phyloP scores from a whole-genome alignment of 2,797 vertebrate species.

The Anas georgica region DNA sequence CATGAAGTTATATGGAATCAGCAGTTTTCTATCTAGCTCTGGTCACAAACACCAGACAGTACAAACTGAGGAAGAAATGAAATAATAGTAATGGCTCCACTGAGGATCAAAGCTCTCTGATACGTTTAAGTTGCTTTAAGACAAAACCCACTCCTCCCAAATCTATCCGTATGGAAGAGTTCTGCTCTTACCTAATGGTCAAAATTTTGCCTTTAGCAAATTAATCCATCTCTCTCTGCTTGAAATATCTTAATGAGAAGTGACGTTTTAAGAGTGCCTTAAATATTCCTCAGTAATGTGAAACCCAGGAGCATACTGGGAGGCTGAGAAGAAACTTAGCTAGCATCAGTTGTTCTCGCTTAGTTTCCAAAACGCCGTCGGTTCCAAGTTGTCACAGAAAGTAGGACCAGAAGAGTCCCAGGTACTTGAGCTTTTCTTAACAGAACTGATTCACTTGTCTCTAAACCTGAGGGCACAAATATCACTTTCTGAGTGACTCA shows the following conservation, averaged over 20 bases:
- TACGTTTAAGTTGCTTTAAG: neutral
- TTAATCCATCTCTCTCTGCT: neutral
- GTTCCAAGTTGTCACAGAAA: neutral
- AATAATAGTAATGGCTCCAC: neutral
- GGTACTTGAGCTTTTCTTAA: rapidly evolving
- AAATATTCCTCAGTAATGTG: neutral
- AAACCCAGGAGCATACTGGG: neutral
- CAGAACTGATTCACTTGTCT: neutral
- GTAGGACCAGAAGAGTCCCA: neutral
- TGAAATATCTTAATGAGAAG: neutral
- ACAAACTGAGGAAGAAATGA: neutral
- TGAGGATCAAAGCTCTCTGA: neutral
- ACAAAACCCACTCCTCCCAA: neutral
- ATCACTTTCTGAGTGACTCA: neutral
- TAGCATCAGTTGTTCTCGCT: neutral
- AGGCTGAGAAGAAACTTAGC: neutral
- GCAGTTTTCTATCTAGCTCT: neutral
- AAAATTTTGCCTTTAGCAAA: neutral
- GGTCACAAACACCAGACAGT: neutral
- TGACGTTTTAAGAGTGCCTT: neutral
- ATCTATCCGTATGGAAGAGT: neutral
- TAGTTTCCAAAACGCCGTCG: neutral
- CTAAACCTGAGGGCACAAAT: neutral
- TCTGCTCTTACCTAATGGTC: neutral
- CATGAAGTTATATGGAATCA: neutral